Conservation (phyloP, 53 echinoderm and acorn worm species). For the Echinometra lucunter region DNA sequence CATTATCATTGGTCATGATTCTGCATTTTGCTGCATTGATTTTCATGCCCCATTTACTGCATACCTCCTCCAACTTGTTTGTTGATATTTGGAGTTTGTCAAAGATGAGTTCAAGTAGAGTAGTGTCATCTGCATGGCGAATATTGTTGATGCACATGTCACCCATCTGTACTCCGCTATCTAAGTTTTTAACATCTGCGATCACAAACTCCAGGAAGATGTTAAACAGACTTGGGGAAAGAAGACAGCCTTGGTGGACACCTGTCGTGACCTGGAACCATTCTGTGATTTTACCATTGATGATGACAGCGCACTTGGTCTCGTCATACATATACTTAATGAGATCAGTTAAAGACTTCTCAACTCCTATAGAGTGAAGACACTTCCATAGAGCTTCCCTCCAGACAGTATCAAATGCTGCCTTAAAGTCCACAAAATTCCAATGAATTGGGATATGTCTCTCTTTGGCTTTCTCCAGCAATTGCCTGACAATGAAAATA, state of each 20-base stretch:
- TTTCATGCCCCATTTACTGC: neutral
- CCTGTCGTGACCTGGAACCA: too few species aligned
- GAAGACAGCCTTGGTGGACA: neutral
- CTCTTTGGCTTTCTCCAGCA: too few species aligned
- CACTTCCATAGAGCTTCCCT: too few species aligned
- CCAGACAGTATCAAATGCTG: too few species aligned
- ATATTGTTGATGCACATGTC: neutral
- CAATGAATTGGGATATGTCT: neutral
- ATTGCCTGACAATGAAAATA: neutral
- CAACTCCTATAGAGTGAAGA: too few species aligned
- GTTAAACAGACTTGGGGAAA: constrained; percentile 1
- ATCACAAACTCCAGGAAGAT: too few species aligned
- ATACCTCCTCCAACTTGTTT: too few species aligned
- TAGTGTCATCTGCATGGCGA: constrained; percentile 12
- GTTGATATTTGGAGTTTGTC: constrained; percentile 19
- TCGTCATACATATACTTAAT: too few species aligned
- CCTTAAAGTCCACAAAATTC: constrained; percentile 47
- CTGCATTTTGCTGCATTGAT: neutral
- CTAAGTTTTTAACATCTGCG: too few species aligned
- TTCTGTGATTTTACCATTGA: too few species aligned
- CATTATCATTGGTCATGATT: too few species aligned
- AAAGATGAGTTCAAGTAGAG: neutral
- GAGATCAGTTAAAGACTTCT: too few species aligned
- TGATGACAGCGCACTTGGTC: neutral
- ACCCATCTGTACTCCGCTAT: neutral